Evolutionary conservation across 1,140 invertebrate species (phyloP), one percentile per base, ranked within the genome.

Genomic region (Anoplolepis gracilipes): DNA sequence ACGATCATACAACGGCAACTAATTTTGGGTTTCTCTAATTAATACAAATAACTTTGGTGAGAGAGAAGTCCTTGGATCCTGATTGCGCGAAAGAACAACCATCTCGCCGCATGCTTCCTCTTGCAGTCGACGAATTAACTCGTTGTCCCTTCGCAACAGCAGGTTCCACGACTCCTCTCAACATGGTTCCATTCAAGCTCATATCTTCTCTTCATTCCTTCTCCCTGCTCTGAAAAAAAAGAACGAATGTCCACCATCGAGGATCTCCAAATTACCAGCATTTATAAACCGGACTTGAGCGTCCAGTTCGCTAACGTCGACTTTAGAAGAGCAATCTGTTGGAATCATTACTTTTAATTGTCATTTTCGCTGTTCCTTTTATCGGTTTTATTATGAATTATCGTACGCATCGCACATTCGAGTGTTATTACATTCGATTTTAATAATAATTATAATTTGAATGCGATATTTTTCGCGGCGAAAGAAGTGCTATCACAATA

Each of bases 21-120:
- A 89, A 89, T 89, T 88, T 78, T 67, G 67, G 61, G 46, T 49
- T 79, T 78, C 73, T 86, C 46, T 86, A 86, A 89, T 89, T 89
- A 89, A 89, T 88, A 88, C 84, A 86, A 85, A 86, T 72, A 89
- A 79, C 69, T 64, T 59, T 25, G 61, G 25, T 55, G 76, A 85
- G 19, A 36, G 25, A 28, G 11, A 42, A 22, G 28, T 22, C 36
- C 39, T 77, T 2, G 16, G 10, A 13, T 70, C 28, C 25, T 13
- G 36, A 77, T 53, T 59, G 28, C 8, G 10, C 28, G 42, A 70
- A 75, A 62, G 33, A 65, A 85, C 36, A 46, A 42, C 28, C 61
- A 19, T 59, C 16, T 49, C 13, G 22, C 46, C 75, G n/a, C n/a
- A 53, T 64, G 65, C 59, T 61, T 65, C 22, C 16, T 78, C 25